Base-by-base conservation (phyloP, 2,888 invertebrate species). In the Agrotis ipsilon region DNA sequence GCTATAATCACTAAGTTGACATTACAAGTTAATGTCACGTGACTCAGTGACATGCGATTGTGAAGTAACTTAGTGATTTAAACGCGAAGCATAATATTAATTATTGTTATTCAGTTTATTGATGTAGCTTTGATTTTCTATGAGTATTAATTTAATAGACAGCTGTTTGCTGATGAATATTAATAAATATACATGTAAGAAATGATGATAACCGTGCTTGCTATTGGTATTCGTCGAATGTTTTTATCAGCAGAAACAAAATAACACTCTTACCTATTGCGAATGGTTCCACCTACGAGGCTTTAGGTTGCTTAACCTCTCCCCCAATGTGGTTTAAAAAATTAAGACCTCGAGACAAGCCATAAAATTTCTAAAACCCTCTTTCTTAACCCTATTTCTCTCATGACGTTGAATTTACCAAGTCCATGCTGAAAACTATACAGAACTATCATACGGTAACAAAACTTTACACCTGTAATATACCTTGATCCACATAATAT, bases 21-120 rank as follows among this genome's bases (percentile, higher is more conserved):
- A 65, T 80, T 80, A 57, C 60, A 55, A 61, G 58, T 72, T 60
- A 32, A 21, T 54, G 58, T 76, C 64, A 76, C 80, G 72, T 64
- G 55, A 70, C 48, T 63, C 51, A 61, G 49, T 80, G 67, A 58
- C 80, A 80, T 80, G 78, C 76, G n/a, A 80, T 58, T 58, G 49
- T 61, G 39, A 49, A 48, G n/a, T 60, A 55, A 64, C 19, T 46
- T 64, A 57, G 39, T 74, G 59, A 79, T 46, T 58, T 57, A 60
- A 73, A 63, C 24, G 49, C 39, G 62, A n/a, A 58, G 14, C 18
- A 27, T 46, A 16, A 13, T 27, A 48, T 51, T 64, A 19, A 27
- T 61, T 32, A 57, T 21, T 63, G 21, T 63, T 62, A 71, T 39
- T 48, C n/a, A 16, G 32, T 69, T 57, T 52, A 46, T 18, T 19